Percentiles rank a stretch among this genome's conserved stretches.
These are phyloP conservation scores for Resseliella maxima DNA, from an alignment of 2,888 invertebrate species.

Conservation along the genomic window DNA sequence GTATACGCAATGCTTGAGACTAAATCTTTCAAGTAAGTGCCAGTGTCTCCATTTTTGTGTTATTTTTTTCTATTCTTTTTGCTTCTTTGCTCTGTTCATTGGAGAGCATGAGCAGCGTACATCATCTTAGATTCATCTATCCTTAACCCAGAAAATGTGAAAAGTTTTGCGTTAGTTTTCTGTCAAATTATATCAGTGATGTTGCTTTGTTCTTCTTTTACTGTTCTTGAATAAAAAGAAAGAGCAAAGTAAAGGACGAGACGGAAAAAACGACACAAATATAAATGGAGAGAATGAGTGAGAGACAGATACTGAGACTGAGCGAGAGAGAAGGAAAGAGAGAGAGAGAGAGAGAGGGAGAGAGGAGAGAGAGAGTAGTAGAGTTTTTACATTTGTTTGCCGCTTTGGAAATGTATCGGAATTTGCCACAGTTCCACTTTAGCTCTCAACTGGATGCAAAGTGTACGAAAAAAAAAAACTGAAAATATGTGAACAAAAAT, in stretches of 20 bases:
- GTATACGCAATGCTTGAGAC: background rate
- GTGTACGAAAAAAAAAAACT: background rate
- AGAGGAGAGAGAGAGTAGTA: background rate
- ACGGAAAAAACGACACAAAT: too few relatives aligned
- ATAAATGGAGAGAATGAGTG: too few relatives aligned
- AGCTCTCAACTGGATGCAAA: too few relatives aligned
- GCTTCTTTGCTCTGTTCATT: background rate
- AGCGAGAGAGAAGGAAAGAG: background rate
- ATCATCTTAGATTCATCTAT: too few relatives aligned
- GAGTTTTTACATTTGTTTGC: background rate
- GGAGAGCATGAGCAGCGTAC: constrained; percentile 15
- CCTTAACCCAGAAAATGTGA: constrained; percentile 48
- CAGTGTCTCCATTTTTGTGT: background rate
- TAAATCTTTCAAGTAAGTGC: background rate
- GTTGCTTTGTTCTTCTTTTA: background rate
- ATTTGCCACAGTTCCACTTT: background rate
- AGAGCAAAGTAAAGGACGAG: too few relatives aligned
- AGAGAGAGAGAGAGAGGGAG: too few relatives aligned
- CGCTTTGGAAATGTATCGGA: background rate
- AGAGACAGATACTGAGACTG: too few relatives aligned
- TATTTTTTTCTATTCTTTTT: background rate
- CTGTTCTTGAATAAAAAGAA: too few relatives aligned
- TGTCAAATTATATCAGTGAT: constrained; percentile 7
- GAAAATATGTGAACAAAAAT: constrained; percentile 11
- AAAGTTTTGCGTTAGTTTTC: constrained; percentile 50